Evolutionary conservation across 2,888 invertebrate genomes (phyloP), one percentile per base, ranked within the genome.

Genomic region (Cinara cedri): DNA sequence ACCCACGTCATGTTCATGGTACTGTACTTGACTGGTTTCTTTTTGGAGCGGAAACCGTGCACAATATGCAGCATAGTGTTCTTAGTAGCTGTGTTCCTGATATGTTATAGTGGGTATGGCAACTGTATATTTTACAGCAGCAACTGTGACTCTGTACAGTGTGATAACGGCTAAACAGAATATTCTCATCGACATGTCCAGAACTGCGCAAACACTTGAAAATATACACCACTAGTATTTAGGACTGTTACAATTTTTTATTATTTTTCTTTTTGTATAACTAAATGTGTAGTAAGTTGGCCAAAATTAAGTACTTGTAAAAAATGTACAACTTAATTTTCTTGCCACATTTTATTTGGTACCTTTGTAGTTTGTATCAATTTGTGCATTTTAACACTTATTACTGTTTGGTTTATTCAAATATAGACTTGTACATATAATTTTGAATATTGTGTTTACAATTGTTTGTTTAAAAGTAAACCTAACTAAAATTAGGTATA

Each of bases 1-100:
- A 97, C 97, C 78, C 96, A 97, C 87, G 96, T 97, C 82, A 95
- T 98, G 93, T 98, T 98, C 86, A 96, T 98, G 90, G 93, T 96
- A 83, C 89, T 98, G 75, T 98, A 98, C 87, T 87, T 98, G 83
- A 93, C 97, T 83, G 96, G 98, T 84, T 98, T 98, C 88, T 98
- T 98, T 87, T 88, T 99, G 84, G 97, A 98, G 85, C 89, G 96
- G 84, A 98, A 95, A 86, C 98, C 98, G 0, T 99, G 98, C 87
- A 97, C 97, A 70, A 96, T 98, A 83, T 99, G 98, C 88, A 96
- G 96, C 85, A 88, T 97, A 76, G 94, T 98, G 83, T 99, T 99
- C 87, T 87, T 98, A 74, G 92, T 93, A 55, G 95, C 98, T 26
- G 94, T 98, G 78, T 93, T 94, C 84, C 89, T 98, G 24, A 92